A percentile compares a stretch with the other conserved stretches of the same genome.
Conservation (phyloP, 2,888 invertebrate genomes). For the Steinernema hermaphroditum region DNA sequence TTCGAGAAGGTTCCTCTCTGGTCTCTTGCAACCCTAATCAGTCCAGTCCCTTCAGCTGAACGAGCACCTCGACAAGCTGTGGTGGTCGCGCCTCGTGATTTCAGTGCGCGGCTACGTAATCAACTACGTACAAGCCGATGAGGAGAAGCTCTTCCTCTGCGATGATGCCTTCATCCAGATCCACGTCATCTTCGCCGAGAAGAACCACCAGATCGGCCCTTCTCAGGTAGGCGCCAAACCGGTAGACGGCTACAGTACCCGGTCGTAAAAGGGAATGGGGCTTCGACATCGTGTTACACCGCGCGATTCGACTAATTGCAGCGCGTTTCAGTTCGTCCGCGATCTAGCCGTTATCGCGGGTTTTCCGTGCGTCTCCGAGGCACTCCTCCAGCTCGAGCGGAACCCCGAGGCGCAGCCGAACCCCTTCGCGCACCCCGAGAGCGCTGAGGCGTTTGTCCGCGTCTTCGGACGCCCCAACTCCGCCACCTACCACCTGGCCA, state of each 20-base stretch:
- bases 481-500: slow-evolving; percentile 40
- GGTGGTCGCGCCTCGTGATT: slow-evolving; percentile 64
- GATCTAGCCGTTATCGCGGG: slow-evolving; percentile 35
- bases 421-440: slow-evolving; percentile 28
- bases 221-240: slow-evolving; percentile 21
- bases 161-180: slow-evolving; percentile 60
- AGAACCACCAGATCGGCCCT: not conserved
- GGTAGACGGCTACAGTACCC: too few relatives aligned
- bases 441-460: slow-evolving; percentile 23
- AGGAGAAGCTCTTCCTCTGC: slow-evolving; percentile 53
- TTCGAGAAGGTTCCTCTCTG: slow-evolving; percentile 38
- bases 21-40: too few relatives aligned
- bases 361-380: slow-evolving; percentile 37
- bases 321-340: slow-evolving; percentile 40
- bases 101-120: slow-evolving; percentile 60
- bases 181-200: slow-evolving; percentile 54
- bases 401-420: slow-evolving; percentile 29
- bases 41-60: slow-evolving; percentile 55
- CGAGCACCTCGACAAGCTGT: slow-evolving; percentile 46
- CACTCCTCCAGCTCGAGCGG: slow-evolving; percentile 35
- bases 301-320: too few relatives aligned
- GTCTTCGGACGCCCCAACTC: slow-evolving; percentile 39
- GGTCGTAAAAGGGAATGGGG: too few relatives aligned
- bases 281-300: too few relatives aligned
- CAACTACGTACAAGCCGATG: slow-evolving; percentile 45